These are phyloP conservation scores for Cheirogaleus major DNA, from an alignment of 2,797 vertebrate genomes.

Conservation along the genomic window DNA sequence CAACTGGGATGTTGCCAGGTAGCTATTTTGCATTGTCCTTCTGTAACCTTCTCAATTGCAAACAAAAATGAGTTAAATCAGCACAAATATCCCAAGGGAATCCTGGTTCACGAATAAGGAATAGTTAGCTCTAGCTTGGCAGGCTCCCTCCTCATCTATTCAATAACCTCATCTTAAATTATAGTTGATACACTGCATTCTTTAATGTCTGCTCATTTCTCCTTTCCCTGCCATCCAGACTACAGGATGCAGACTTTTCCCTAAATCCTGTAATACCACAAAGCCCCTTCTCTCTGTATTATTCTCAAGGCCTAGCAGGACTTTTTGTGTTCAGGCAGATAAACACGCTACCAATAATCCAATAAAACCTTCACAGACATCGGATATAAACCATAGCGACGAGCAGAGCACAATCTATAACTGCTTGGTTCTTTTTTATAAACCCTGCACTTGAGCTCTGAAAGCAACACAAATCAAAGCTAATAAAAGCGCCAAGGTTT, in stretches of 20 bases:
- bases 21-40: not conserved
- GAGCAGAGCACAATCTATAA: conserved; percentile 40
- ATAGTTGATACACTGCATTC: not conserved
- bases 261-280: not conserved
- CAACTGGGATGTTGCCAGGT: not conserved
- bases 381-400: not conserved
- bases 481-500: conserved; percentile 45
- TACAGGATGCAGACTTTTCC: not conserved
- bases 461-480: conserved; percentile 68
- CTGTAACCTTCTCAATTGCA: not conserved
- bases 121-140: not conserved
- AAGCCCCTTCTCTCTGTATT: not conserved
- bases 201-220: not conserved
- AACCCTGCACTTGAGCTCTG: conserved; percentile 44
- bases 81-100: not conserved
- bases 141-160: not conserved
- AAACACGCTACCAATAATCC: conserved; percentile 62
- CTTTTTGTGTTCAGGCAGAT: conserved; percentile 34
- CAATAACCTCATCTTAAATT: not conserved
- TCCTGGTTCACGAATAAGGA: not conserved
- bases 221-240: not conserved
- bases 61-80: not conserved
- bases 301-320: conserved; percentile 33
- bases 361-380: conserved; percentile 71
- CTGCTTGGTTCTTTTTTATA: conserved; percentile 48